Evolutionary conservation across 2,113 vertebrate species (phyloP), one percentile per base, ranked within the genome.

Genomic region (Ardeotis arabs): DNA sequence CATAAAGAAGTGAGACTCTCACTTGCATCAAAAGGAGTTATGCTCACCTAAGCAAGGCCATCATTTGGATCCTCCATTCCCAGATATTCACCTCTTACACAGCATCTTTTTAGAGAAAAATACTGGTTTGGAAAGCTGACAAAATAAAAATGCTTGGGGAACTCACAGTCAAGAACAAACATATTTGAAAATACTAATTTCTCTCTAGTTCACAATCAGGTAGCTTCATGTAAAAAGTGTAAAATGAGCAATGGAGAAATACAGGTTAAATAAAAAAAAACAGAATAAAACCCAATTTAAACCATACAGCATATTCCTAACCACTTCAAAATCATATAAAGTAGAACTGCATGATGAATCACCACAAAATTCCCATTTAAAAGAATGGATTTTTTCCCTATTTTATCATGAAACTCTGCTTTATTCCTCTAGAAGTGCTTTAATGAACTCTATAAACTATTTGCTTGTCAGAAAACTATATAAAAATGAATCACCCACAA

Each of bases 141-240:
- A 93, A 64, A 82, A 89, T 80, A 94, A 93, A 97, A 96, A 96
- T 69, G 87, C 55, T 93, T 49, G 31, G 66, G 91, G 80, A 97
- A 69, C 62, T 89, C 89, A 64, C 47, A 81, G 80, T 89, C 84
- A 91, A 62, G 59, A 81, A 79, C 77, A 93, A 95, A 80, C 31
- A 24, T 59, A 72, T 50, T 68, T 97, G 91, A 97, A 98, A 97
- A 95, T 87, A 95, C 17, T 95, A 14, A 77, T 94, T 94, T 95
- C 55, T 93, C 73, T 94, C 94, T 89, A 84, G 44, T 53, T 95
- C 73, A 87, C 84, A 45, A 86, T 31, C 9, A 84, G 78, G 75
- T 53, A 94, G 58, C 44, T 97, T 97, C 96, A 91, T 74, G 95
- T 94, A 89, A 93, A 89, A 97, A 77, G 90, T 92, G 17, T 94